Base-by-base conservation (phyloP, 2,888 invertebrate species). In the Drosophila tripunctata region DNA sequence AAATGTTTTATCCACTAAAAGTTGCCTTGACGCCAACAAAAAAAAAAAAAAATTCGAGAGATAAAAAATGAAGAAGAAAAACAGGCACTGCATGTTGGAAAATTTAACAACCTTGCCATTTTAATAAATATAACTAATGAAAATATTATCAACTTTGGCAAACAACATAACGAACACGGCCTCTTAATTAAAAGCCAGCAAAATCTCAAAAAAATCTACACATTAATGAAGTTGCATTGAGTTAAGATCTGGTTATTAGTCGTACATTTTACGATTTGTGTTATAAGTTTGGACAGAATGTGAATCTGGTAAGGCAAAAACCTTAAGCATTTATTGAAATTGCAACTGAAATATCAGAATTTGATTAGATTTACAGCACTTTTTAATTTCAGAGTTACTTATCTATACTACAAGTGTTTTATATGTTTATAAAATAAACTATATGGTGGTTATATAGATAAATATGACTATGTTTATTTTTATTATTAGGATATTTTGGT, bases 61-160 rank as follows among this genome's bases (percentile, higher is more conserved):
- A n/a, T 8, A 21, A 21, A 21, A 8, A 10, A 15, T 3, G 5
- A 27, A 15, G 31, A 19, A 3, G 8, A 31, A 45, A 69, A 78
- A 62, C 58, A 54, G 47, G 35, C 44, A 38, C 35, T 56, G 35
- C 72, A 55, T 45, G 73, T 43, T 73, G 48, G 47, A 45, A 62
- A 62, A 56, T 58, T 81, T 62, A 69, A 66, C 61, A 41, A 21
- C 55, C 57, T 48, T 57, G 82, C 72, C 78, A 75, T 85, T 83
- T n/a, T 85, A 67, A 83, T 83, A 83, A 82, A 88, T 86, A 67
- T 72, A 87, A 87, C 78, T 84, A 88, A 83, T 83, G 88, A 81
- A 82, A 68, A 88, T 67, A 68, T 68, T 62, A 57, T 63, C 48
- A 72, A 61, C 71, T 78, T 66, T 74, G 88, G 85, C 78, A 81